Evolutionary conservation across 2,113 vertebrate genomes (phyloP), one percentile per base, ranked within the genome.

Genomic region (Tetrao urogallus): DNA sequence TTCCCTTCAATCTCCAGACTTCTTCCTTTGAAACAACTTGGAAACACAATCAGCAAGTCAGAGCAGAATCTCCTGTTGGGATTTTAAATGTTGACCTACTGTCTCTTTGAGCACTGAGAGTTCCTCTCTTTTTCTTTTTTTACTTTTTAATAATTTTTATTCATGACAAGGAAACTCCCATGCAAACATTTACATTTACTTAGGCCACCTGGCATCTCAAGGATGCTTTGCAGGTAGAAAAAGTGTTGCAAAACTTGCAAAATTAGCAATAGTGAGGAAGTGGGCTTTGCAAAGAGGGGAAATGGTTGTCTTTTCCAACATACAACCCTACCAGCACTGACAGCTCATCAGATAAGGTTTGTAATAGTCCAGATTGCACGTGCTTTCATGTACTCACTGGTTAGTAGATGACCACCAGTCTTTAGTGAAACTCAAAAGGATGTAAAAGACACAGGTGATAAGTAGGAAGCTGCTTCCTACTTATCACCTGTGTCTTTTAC

Each of bases 121-220:
- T 25, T 64, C 1, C 16, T 30, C 50, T 22, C 38, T 11, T 11
- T 7, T 9, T 63, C 20, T 4, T 15, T 15, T 28, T 34, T 22
- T 10, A 30, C 38, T 17, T 30, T 9, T 38, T n/a, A 27, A 32
- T 20, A 52, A 34, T 47, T 27, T 61, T 32, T 7, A 57, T 65
- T 20, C 7, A 19, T 9, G 32, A 52, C 4, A 30, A 70, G 43
- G 45, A 27, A 47, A 22, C 16, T 22, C 24, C n/a, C 21, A 34
- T 11, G 13, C 17, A 27, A 69, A 6, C 24, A 7, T 10, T 42
- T 75, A 24, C 32, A 74, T 71, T 21, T 32, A 5, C 10, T 64
- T 65, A 25, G 36, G 7, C 20, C 52, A 36, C 11, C 19, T 45
- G 12, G 27, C 17, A 10, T 22, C 22, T 64, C 0, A 0, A 71